Evolutionary conservation across 2,113 vertebrate genomes (phyloP).

Genomic region (Cyphomyrus discorhynchus): DNA sequence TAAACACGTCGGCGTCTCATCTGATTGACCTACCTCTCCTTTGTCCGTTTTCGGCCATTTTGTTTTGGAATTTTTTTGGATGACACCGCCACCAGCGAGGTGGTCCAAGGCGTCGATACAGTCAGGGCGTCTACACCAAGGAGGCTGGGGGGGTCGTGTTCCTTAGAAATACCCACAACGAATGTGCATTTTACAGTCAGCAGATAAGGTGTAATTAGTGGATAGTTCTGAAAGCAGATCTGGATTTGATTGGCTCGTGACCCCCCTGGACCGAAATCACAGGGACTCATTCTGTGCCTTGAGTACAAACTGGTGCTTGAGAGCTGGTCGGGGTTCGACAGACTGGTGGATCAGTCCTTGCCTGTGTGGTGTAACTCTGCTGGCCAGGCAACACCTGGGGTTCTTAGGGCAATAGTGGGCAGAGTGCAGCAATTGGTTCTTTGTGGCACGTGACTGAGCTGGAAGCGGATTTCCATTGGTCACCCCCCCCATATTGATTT

Average conservation of each 20-base stretch:
- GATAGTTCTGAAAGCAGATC: neutral
- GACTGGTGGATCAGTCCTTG: neutral
- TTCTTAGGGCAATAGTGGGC: neutral
- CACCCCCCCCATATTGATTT: neutral
- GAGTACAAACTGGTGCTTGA: neutral
- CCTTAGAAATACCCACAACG: neutral
- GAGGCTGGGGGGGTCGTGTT: neutral
- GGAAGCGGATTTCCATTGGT: neutral
- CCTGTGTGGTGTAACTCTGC: neutral
- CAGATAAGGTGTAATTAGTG: neutral
- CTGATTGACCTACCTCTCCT: neutral
- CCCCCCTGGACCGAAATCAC: neutral
- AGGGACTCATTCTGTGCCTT: neutral
- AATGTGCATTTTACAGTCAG: neutral
- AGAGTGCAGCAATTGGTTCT: neutral
- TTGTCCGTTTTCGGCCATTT: neutral
- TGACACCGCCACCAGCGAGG: neutral
- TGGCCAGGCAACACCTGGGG: no score
- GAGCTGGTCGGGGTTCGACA: neutral
- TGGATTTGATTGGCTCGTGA: neutral
- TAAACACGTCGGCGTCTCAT: neutral
- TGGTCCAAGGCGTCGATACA: neutral
- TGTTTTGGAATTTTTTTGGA: neutral
- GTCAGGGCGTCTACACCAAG: neutral
- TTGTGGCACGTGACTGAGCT: neutral